Conservation (phyloP, 2,888 invertebrate genomes). For the Dysmachus trigonus region DNA sequence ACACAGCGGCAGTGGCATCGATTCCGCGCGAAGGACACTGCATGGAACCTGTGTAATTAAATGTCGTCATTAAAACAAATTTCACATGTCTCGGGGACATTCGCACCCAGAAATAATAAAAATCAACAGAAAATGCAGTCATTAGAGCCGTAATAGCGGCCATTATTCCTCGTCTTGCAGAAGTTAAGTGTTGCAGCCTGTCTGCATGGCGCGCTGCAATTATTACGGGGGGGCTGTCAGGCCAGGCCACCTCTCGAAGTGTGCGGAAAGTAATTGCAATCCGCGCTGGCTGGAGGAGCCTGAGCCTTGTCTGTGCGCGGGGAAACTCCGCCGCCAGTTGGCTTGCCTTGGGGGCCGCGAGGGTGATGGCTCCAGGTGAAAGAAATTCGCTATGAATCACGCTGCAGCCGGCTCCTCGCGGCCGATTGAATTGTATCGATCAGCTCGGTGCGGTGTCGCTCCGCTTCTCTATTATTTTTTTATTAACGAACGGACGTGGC, state of each 20-base stretch:
- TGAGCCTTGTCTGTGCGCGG: neutral
- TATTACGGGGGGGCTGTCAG: conserved; percentile 25
- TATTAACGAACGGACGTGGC: conserved; percentile 26
- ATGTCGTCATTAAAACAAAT: conserved; percentile 45
- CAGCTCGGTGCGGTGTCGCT: neutral
- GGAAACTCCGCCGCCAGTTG: neutral
- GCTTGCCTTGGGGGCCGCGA: neutral
- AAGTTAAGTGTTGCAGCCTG: conserved; percentile 40
- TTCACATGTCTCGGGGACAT: conserved; percentile 40
- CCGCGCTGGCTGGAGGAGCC: neutral
- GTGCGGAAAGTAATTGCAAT: conserved; percentile 38
- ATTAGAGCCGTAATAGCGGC: conserved; percentile 53
- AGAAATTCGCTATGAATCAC: conserved; percentile 31
- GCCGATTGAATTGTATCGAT: conserved; percentile 39
- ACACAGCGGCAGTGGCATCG: neutral
- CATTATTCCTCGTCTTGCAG: conserved; percentile 51
- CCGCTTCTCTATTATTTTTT: conserved; percentile 19
- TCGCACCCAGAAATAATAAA: conserved; percentile 45
- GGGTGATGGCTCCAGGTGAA: conserved; percentile 27
- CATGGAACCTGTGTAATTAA: conserved; percentile 32
- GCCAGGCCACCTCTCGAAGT: conserved; percentile 21
- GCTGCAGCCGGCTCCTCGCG: neutral
- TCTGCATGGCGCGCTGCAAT: conserved; percentile 23
- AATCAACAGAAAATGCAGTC: conserved; percentile 53
- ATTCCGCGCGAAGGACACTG: conserved; percentile 5